phyloP scores from a whole-genome alignment of 2,113 vertebrate genomes.

The Trichomycterus rosablanca region DNA sequence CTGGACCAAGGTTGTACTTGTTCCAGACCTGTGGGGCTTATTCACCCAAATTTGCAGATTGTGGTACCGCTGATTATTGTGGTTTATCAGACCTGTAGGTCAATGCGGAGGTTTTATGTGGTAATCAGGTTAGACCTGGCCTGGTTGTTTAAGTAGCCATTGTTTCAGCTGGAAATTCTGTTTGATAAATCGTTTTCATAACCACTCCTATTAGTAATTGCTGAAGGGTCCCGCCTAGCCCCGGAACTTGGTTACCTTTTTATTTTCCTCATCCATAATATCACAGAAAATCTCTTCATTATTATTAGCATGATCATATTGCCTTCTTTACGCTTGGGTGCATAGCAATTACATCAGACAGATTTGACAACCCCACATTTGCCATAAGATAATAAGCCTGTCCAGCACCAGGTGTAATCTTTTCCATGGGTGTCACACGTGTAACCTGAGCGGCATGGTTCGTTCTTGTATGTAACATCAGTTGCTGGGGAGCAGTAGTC shows the following conservation, averaged over 20 bases:
- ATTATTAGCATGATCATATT: too few species aligned
- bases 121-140: too few species aligned
- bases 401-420: slow-evolving; percentile 9
- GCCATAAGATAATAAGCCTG: not conserved
- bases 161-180: too few species aligned
- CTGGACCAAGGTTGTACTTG: not conserved
- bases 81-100: not conserved
- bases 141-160: too few species aligned
- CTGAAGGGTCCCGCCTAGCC: too few species aligned
- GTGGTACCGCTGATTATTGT: not conserved
- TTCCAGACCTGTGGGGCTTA: not conserved
- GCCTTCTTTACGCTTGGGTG: not conserved
- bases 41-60: slow-evolving; percentile 5
- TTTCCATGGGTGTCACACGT: not conserved
- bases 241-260: too few species aligned
- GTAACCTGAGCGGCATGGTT: slow-evolving; percentile 7
- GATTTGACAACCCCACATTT: slow-evolving; percentile 6
- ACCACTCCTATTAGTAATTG: too few species aligned
- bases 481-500: slow-evolving; percentile 21
- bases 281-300: too few species aligned
- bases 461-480: slow-evolving; percentile 1
- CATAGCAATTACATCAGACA: too few species aligned
- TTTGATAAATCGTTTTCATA: too few species aligned
- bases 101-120: not conserved
- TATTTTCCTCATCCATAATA: too few species aligned